Evolutionary conservation across 2,797 vertebrate species (phyloP).

Genomic region (Poecilia picta): DNA sequence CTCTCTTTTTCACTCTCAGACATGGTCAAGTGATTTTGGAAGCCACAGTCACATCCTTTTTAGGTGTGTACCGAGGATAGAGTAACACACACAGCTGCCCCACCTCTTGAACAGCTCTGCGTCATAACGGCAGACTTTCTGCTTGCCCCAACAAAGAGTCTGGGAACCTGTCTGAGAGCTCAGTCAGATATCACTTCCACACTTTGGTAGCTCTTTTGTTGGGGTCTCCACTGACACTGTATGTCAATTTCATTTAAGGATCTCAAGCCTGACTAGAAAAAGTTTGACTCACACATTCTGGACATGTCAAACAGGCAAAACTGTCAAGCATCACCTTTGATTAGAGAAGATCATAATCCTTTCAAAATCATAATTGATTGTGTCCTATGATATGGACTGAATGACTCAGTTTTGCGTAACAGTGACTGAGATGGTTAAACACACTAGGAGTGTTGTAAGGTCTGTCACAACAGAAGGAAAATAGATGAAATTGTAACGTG

Average conservation of each 20-base stretch:
- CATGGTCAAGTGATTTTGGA: slow-evolving; percentile 48
- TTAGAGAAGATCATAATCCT: slow-evolving; percentile 33
- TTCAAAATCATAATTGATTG: slow-evolving; percentile 18
- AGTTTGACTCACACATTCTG: slow-evolving; percentile 45
- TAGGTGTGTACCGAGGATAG: slow-evolving; percentile 28
- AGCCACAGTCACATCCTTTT: slow-evolving; percentile 32
- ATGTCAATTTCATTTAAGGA: slow-evolving; percentile 67
- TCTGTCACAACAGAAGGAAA: background rate
- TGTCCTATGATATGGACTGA: background rate
- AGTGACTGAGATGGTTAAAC: background rate
- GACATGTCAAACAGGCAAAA: slow-evolving; percentile 36
- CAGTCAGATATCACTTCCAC: slow-evolving; percentile 69
- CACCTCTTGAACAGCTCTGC: slow-evolving; percentile 40
- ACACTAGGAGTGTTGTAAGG: background rate
- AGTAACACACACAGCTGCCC: slow-evolving; percentile 18
- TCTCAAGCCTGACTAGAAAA: slow-evolving; percentile 43
- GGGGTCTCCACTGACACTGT: slow-evolving; percentile 72
- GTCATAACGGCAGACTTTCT: slow-evolving; percentile 47
- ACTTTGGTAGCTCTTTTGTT: slow-evolving; percentile 71
- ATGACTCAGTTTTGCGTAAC: background rate
- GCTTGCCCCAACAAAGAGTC: slow-evolving; percentile 60
- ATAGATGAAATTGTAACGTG: background rate
- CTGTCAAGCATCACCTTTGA: slow-evolving; percentile 39
- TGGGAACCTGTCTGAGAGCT: slow-evolving; percentile 65
- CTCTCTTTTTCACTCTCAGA: slow-evolving; percentile 22